Conservation (phyloP, 2,888 invertebrate genomes). For the Andrena camellia region DNA sequence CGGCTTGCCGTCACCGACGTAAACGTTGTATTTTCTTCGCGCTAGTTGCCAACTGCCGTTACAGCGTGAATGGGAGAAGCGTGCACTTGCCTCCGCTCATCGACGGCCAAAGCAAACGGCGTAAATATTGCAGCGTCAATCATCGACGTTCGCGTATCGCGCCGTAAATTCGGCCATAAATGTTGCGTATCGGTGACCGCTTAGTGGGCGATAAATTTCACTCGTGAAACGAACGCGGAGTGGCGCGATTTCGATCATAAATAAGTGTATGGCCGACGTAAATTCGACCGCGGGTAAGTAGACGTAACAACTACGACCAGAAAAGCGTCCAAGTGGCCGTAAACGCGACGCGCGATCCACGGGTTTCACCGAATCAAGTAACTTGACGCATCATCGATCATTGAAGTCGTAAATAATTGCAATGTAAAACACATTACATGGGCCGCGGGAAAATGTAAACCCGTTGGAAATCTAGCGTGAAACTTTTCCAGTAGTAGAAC, state of each 20-base stretch:
- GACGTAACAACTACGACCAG: background rate
- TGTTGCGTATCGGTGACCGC: constrained; percentile 28
- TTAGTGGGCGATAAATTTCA: constrained; percentile 45
- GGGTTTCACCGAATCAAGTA: background rate
- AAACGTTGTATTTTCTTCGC: background rate
- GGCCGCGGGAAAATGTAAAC: background rate
- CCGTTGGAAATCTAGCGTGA: background rate
- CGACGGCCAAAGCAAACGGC: constrained; percentile 1
- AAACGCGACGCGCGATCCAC: background rate
- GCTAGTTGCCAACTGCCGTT: background rate
- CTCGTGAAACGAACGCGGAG: constrained; percentile 21
- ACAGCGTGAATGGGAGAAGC: background rate
- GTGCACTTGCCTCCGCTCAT: background rate
- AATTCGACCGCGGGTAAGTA: constrained; percentile 36
- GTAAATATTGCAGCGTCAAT: constrained; percentile 51
- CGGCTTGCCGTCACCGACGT: background rate
- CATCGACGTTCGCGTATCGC: constrained; percentile 11
- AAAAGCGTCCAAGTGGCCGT: background rate
- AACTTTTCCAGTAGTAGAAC: background rate
- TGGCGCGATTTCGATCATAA: constrained; percentile 32
- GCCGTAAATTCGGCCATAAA: constrained; percentile 43
- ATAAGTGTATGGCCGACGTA: constrained; percentile 32
- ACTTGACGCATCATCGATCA: background rate
- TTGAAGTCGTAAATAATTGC: background rate
- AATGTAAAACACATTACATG: background rate